These are phyloP conservation scores for Malurus melanocephalus DNA, from an alignment of 2,113 vertebrate species.

Conservation along the genomic window DNA sequence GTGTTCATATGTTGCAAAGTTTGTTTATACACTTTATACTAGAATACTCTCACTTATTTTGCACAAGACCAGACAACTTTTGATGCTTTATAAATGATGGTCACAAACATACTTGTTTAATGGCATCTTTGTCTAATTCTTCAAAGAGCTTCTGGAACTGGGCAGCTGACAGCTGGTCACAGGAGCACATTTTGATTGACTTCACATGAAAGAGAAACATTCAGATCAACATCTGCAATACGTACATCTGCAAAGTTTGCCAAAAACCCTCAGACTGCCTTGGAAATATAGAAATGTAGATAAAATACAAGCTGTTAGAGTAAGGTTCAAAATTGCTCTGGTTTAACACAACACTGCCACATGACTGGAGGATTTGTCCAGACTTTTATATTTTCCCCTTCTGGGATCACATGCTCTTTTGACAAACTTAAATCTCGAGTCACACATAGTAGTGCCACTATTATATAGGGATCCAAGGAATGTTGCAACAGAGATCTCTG, in stretches of 20 bases:
- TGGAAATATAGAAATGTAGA: background rate
- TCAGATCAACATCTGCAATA: background rate
- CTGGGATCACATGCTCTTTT: background rate
- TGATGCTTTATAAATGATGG: background rate
- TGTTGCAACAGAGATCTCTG: background rate
- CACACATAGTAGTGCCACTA: background rate
- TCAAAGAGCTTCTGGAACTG: constrained; percentile 86
- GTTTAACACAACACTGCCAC: background rate
- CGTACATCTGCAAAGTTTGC: background rate
- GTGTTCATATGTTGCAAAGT: background rate
- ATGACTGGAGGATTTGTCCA: background rate
- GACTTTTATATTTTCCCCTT: background rate
- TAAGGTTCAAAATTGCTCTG: background rate
- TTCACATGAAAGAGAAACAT: constrained; percentile 34
- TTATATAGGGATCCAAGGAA: background rate
- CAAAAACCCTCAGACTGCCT: background rate
- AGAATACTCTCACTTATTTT: background rate
- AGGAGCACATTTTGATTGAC: constrained; percentile 54
- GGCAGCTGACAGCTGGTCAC: constrained; percentile 66
- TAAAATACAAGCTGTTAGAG: background rate
- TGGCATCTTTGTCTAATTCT: constrained; percentile 83
- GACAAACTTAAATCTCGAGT: background rate
- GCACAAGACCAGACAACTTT: background rate
- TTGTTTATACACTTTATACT: background rate
- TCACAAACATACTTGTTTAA: constrained; percentile 70